Conservation (phyloP, 1,140 invertebrate species). For the Papilio aristodemus region DNA sequence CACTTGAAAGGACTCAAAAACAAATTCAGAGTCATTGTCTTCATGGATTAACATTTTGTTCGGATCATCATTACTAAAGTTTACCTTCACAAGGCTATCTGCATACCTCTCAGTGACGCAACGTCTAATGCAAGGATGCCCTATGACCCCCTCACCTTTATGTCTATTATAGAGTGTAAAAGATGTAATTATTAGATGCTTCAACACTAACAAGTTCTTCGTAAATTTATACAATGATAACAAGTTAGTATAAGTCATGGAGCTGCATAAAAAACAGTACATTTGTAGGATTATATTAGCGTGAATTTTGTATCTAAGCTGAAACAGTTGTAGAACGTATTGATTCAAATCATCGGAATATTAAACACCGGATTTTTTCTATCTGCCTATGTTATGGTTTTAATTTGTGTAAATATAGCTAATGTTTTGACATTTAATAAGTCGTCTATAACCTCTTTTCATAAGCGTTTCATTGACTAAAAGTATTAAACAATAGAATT, state of each 20-base stretch:
- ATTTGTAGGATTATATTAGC: too few relatives aligned
- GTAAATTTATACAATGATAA: background rate
- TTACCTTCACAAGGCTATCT: conserved; percentile 9
- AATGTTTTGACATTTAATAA: background rate
- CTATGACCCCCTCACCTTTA: conserved; percentile 3
- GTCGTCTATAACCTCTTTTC: background rate
- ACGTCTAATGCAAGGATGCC: conserved; percentile 1
- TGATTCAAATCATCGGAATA: too few relatives aligned
- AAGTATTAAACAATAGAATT: too few relatives aligned
- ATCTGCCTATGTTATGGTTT: too few relatives aligned
- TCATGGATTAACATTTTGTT: too few relatives aligned
- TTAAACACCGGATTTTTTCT: too few relatives aligned
- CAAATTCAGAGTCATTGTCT: too few relatives aligned
- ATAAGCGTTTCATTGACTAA: background rate
- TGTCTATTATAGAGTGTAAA: conserved; percentile 1
- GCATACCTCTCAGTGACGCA: conserved; percentile 3
- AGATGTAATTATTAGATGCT: conserved; percentile 2
- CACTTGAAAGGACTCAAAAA: background rate
- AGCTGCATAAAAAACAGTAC: too few relatives aligned
- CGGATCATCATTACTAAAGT: background rate
- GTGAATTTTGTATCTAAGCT: too few relatives aligned
- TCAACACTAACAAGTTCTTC: background rate
- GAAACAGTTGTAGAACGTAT: too few relatives aligned
- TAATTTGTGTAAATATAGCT: too few relatives aligned
- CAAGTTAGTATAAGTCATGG: background rate